Percentiles rank a stretch among this genome's conserved stretches.
Conservation (phyloP, 2,797 vertebrate species). For the Urophycis tenuis region DNA sequence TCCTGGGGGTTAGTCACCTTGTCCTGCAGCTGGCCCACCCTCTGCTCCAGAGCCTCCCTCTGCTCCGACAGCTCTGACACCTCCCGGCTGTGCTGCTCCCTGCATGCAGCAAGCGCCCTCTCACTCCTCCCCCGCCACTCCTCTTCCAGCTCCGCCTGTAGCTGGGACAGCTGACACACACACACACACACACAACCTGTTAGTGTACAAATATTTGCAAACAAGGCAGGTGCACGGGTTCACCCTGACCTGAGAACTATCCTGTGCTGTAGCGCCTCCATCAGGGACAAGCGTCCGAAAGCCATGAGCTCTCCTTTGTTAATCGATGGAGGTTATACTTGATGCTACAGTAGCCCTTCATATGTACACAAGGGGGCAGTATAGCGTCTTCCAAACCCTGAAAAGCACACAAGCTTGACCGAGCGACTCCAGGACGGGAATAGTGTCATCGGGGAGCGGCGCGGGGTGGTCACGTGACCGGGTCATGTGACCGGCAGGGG, state of each 20-base stretch:
- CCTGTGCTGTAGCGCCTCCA: too few species aligned
- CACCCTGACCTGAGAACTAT: too few species aligned
- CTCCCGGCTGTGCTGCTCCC: slow-evolving; percentile 72
- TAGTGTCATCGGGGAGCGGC: background rate
- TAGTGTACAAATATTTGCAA: too few species aligned
- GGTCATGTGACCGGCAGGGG: too few species aligned
- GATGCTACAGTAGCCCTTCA: background rate
- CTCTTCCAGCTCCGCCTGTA: slow-evolving; percentile 80
- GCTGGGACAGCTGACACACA: slow-evolving; percentile 67
- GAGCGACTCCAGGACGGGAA: background rate
- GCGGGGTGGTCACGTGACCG: too few species aligned
- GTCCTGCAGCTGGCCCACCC: slow-evolving; percentile 73
- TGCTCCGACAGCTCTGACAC: slow-evolving; percentile 73
- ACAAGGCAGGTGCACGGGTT: too few species aligned
- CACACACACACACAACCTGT: background rate
- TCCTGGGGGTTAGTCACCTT: slow-evolving; percentile 65
- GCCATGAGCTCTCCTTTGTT: too few species aligned
- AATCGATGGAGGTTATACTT: background rate
- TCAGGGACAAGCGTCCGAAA: too few species aligned
- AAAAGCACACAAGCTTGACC: background rate
- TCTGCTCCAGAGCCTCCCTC: slow-evolving; percentile 71
- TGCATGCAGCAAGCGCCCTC: slow-evolving; percentile 64
- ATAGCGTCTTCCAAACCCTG: background rate
- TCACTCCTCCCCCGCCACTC: slow-evolving; percentile 79
- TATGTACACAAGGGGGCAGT: background rate